Base-by-base conservation (phyloP, 2,888 invertebrate genomes). In the Lordiphosa andalusiaca region DNA sequence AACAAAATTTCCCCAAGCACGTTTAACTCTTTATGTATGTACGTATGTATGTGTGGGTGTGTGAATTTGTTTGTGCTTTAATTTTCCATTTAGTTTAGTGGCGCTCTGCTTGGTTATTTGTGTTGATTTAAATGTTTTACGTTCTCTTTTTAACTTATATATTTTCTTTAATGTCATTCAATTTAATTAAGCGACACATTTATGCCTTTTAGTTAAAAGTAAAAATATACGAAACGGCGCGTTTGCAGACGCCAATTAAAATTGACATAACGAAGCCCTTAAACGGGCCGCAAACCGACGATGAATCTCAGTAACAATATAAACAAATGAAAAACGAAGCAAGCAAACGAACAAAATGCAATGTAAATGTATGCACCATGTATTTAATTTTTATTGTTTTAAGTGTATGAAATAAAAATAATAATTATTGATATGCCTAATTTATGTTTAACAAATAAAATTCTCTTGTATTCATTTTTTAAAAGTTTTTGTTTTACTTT, bases 301-400 rank as follows among this genome's bases (percentile, higher is more conserved):
- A 37, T 42, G 37, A 51, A 51, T 57, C 62, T 57, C 38, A 36
- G 25, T 44, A 49, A 30, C 30, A 16, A 25, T 36, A 30, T 49
- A 38, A 51, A 42, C 39, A 39, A 44, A 49, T 35, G 42, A 30
- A 38, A 40, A 39, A 55, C 69, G 65, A 72, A 70, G 56, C 67
- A 73, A 16, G 35, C 30, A 35, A 47, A 35, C 53, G 70, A 72
- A 58, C 67, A 54, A 72, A 74, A 67, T 73, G 78, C 82, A 76
- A 76, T 76, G 82, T 76, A 76, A 82, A 78, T 82, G 76, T 78
- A 62, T 78, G 76, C 76, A 76, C 82, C 60, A 65, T 74, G 76
- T 78, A 82, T 78, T 82, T 80, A 64, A 72, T 72, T 72, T 80
- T 61, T 75, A 42, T 48, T 56, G 53, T 53, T 50, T 66, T 70